Percentiles rank a stretch among this genome's conserved stretches.
These are phyloP conservation scores for Pyrocephalus nanus DNA, from an alignment of 2,797 vertebrate genomes.

Conservation along the genomic window DNA sequence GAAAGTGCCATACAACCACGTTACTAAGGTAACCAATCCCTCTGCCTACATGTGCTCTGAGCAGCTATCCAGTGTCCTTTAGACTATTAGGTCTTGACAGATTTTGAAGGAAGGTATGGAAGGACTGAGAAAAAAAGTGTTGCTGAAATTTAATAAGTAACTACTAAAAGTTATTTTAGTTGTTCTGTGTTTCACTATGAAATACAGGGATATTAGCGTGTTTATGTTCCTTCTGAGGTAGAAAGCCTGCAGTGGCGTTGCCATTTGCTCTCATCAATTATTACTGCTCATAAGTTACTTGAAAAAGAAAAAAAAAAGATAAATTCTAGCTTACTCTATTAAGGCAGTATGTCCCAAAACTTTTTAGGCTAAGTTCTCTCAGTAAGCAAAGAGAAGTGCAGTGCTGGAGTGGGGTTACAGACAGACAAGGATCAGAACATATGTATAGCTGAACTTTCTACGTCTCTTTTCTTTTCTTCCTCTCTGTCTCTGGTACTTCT, in stretches of 20 bases:
- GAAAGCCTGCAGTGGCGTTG: not conserved
- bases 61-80: not conserved
- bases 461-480: not conserved
- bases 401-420: not conserved
- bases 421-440: not conserved
- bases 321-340: not conserved
- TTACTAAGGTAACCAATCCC: constrained; percentile 6
- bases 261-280: not conserved
- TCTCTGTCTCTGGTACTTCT: not conserved
- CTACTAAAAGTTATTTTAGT: not conserved
- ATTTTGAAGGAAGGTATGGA: not conserved
- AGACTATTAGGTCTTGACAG: not conserved
- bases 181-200: not conserved
- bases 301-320: not conserved
- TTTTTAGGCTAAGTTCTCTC: not conserved
- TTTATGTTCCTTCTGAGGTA: not conserved
- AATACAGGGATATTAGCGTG: not conserved
- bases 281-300: not conserved
- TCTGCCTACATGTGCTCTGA: not conserved
- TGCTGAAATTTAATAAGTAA: not conserved
- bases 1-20: not conserved
- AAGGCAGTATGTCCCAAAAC: not conserved
- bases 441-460: not conserved
- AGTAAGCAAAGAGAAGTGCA: not conserved
- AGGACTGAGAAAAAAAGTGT: not conserved